Evolutionary conservation across 2,888 invertebrate genomes (phyloP).

Genomic region (Apoderus coryli): DNA sequence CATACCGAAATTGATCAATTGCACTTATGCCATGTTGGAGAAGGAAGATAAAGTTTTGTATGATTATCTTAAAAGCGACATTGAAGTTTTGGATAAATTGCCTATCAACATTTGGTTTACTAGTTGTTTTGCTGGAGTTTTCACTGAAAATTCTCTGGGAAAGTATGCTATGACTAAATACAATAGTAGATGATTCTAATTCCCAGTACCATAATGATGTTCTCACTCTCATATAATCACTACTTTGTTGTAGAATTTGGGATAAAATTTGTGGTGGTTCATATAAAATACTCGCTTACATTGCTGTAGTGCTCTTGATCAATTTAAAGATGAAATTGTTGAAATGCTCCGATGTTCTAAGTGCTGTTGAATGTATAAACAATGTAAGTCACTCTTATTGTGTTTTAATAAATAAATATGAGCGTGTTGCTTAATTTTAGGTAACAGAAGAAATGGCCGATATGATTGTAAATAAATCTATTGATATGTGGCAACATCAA

Average conservation of each 20-base stretch:
- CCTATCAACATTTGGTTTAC: constrained; percentile 69
- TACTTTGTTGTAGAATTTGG: constrained; percentile 51
- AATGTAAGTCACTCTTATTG: constrained; percentile 48
- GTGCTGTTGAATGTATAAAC: constrained; percentile 49
- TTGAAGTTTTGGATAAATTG: constrained; percentile 46
- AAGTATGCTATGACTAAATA: constrained; percentile 39
- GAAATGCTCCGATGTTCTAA: constrained; percentile 42
- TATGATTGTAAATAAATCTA: constrained; percentile 70
- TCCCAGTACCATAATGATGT: background rate
- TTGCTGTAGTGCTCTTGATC: constrained; percentile 57
- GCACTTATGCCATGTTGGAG: constrained; percentile 50
- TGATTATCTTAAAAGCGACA: constrained; percentile 46
- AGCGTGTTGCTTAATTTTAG: no score
- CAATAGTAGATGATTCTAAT: background rate
- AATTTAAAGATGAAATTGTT: constrained; percentile 53
- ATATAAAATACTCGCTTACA: constrained; percentile 64
- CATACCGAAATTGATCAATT: constrained; percentile 35
- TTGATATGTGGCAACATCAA: constrained; percentile 74
- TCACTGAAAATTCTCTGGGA: constrained; percentile 62
- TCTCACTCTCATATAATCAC: no score
- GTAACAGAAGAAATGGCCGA: constrained; percentile 69
- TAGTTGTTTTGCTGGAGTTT: constrained; percentile 67
- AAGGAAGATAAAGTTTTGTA: constrained; percentile 63
- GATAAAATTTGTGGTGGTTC: constrained; percentile 80
- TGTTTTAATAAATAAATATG: no score